Evolutionary conservation across 2,113 vertebrate genomes (phyloP).

Genomic region (Pipa parva): DNA sequence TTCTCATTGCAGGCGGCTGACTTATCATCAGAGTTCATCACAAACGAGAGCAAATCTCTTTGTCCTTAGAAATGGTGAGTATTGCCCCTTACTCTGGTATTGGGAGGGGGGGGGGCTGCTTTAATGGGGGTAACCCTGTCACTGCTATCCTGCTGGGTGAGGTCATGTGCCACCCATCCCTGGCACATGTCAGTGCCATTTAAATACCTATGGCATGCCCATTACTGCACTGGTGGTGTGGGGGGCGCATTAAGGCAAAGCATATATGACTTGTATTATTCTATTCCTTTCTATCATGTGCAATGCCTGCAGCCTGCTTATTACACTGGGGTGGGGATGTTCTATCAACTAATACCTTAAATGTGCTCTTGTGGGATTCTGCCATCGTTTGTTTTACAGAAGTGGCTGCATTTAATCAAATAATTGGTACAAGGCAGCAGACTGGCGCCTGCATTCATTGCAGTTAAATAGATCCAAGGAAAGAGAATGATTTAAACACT

Average conservation of each 20-base stretch:
- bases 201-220: no score
- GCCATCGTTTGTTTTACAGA: constrained; percentile 55
- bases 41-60: constrained; percentile 92
- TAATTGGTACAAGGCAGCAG: constrained; percentile 77
- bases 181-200: no score
- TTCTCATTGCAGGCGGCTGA: constrained; percentile 79
- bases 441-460: constrained; percentile 75
- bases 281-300: no score
- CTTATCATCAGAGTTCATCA: constrained; percentile 87
- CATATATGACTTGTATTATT: no score
- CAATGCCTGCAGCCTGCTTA: not conserved
- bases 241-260: no score
- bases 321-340: not conserved
- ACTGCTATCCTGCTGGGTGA: not conserved
- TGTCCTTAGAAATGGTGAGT: constrained; percentile 93
- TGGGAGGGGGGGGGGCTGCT: not conserved
- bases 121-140: no score
- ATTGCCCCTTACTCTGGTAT: constrained; percentile 10
- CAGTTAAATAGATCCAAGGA: constrained; percentile 68
- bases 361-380: constrained; percentile 53
- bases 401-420: constrained; percentile 68
- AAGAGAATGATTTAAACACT: constrained; percentile 67
- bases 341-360: constrained; percentile 44
- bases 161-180: no score
- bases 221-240: no score